These are phyloP conservation scores for Procambarus virginalis DNA, from an alignment of 1,140 invertebrate species.

Conservation along the genomic window DNA sequence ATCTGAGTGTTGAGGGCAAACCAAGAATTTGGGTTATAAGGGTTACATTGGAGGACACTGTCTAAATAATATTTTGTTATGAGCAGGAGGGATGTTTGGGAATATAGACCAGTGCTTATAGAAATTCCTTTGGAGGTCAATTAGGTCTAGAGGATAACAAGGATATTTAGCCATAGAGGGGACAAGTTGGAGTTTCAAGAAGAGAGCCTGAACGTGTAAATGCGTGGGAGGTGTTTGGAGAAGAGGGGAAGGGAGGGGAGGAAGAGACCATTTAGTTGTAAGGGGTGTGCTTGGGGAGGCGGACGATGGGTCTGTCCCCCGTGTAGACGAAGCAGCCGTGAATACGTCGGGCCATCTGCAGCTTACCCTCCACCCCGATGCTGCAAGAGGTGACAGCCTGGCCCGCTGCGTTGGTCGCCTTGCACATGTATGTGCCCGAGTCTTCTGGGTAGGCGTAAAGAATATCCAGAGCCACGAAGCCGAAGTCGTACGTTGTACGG, in stretches of 20 bases:
- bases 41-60: too few species aligned
- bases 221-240: neutral
- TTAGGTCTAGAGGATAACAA: neutral
- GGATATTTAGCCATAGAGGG: neutral
- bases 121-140: too few species aligned
- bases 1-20: neutral
- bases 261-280: conserved; percentile 57
- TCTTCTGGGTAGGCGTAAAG: conserved; percentile 76
- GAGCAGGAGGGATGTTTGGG: too few species aligned
- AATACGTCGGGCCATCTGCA: conserved; percentile 67
- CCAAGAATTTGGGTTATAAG: too few species aligned
- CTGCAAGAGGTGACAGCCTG: conserved; percentile 87
- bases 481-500: conserved; percentile 80
- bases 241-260: neutral
- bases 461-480: conserved; percentile 78
- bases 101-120: too few species aligned
- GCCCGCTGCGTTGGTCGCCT: conserved; percentile 74
- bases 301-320: conserved; percentile 48
- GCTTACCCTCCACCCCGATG: conserved; percentile 86
- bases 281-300: conserved; percentile 65
- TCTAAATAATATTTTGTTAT: too few species aligned
- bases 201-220: conserved; percentile 11
- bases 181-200: neutral
- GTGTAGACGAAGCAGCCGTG: conserved; percentile 70
- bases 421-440: conserved; percentile 76